Percentiles rank a stretch among this genome's conserved stretches.
phyloP scores from a whole-genome alignment of 2,113 vertebrate species.

The Phrynocephalus versicolor region DNA sequence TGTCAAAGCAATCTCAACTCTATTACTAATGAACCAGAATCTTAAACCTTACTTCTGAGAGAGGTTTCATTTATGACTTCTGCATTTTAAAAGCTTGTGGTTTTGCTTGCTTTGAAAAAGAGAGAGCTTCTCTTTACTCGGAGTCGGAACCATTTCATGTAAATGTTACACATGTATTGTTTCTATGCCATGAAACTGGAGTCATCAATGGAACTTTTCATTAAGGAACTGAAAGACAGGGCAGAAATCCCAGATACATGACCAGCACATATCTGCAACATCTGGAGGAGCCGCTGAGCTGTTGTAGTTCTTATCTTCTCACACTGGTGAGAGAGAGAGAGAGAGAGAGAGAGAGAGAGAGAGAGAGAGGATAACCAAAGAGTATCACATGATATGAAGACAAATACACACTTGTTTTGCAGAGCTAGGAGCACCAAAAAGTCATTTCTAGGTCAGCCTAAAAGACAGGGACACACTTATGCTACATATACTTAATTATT shows the following conservation, averaged over 20 bases:
- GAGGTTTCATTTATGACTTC: background rate
- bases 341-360: background rate
- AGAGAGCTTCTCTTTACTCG: background rate
- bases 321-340: slow-evolving; percentile 53
- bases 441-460: background rate
- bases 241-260: slow-evolving; percentile 69
- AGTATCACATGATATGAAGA: background rate
- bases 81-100: background rate
- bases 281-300: slow-evolving; percentile 73
- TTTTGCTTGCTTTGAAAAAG: background rate
- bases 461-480: background rate
- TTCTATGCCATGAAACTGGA: slow-evolving; percentile 48
- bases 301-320: slow-evolving; percentile 50
- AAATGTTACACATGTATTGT: slow-evolving; percentile 5
- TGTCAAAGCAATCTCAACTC: background rate
- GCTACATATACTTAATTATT: background rate
- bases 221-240: slow-evolving; percentile 68
- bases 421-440: background rate
- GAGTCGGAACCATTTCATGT: background rate
- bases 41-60: background rate
- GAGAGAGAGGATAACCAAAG: background rate
- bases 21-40: background rate
- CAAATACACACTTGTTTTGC: background rate
- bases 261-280: slow-evolving; percentile 75
- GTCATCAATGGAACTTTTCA: slow-evolving; percentile 43